phyloP scores from a whole-genome alignment of 2,888 invertebrate genomes.

The Nomada lathburiana region DNA sequence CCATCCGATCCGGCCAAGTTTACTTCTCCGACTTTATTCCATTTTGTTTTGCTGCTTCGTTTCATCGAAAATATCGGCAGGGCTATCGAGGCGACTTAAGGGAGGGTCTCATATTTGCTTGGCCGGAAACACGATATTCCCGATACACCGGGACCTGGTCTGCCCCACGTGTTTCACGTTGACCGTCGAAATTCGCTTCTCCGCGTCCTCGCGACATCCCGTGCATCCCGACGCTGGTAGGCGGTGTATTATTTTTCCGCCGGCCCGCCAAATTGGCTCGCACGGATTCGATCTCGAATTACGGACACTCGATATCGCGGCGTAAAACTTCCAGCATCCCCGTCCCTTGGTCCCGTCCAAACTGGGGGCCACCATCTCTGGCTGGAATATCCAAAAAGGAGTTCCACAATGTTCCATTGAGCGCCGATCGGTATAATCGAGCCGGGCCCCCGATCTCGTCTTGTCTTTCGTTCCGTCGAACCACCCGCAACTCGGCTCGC shows the following conservation, averaged over 20 bases:
- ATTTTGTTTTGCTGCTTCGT: slow-evolving; percentile 11
- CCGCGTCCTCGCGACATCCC: slow-evolving; percentile 66
- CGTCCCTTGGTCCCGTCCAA: slow-evolving; percentile 26
- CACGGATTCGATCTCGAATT: slow-evolving; percentile 79
- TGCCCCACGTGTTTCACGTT: slow-evolving; percentile 71
- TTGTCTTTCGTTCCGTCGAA: slow-evolving; percentile 32
- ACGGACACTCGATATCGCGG: slow-evolving; percentile 77
- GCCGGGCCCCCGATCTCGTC: slow-evolving; percentile 33
- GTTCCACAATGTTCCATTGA: slow-evolving; percentile 75
- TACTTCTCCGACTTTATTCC: not conserved
- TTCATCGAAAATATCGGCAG: slow-evolving; percentile 56
- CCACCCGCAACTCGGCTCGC: slow-evolving; percentile 40
- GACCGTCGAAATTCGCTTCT: slow-evolving; percentile 72
- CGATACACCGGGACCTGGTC: slow-evolving; percentile 46
- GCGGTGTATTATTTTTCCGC: slow-evolving; percentile 78
- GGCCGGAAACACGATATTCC: slow-evolving; percentile 68
- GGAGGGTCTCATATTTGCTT: slow-evolving; percentile 62
- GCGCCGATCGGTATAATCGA: slow-evolving; percentile 77
- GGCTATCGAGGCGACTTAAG: slow-evolving; percentile 67
- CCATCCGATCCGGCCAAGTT: not conserved
- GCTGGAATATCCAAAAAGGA: slow-evolving; percentile 65
- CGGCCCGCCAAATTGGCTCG: slow-evolving; percentile 80
- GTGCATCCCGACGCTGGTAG: slow-evolving; percentile 68
- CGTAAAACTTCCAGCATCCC: slow-evolving; percentile 63
- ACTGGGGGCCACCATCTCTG: slow-evolving; percentile 10